phyloP scores from a whole-genome alignment of 2,888 invertebrate species.

The Diarsia brunnea region DNA sequence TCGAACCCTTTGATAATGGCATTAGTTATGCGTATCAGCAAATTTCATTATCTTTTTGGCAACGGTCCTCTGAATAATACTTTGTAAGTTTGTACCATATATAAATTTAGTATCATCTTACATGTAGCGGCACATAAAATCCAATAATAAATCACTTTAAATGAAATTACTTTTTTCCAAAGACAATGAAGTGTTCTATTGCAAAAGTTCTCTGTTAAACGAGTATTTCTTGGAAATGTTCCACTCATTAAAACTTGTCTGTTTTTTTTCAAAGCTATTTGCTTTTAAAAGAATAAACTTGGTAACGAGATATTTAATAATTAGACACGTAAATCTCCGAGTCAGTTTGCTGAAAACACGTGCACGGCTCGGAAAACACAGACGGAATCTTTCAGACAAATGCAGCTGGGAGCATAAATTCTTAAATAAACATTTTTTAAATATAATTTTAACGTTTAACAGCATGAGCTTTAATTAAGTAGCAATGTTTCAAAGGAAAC shows the following conservation, averaged over 20 bases:
- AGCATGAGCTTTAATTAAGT: constrained; percentile 80
- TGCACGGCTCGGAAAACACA: constrained; percentile 43
- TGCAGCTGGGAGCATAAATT: constrained; percentile 61
- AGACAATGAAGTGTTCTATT: constrained; percentile 54
- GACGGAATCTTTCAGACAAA: constrained; percentile 52
- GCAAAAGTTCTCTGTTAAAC: constrained; percentile 43
- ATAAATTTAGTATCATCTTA: constrained; percentile 31
- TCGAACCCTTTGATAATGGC: constrained; percentile 57
- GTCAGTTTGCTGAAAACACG: constrained; percentile 51
- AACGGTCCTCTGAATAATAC: constrained; percentile 34
- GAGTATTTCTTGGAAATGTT: constrained; percentile 52
- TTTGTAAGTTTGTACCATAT: constrained; percentile 17
- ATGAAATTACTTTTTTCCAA: constrained; percentile 40
- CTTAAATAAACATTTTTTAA: constrained; percentile 69
- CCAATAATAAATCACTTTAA: constrained; percentile 50
- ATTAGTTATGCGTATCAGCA: constrained; percentile 60
- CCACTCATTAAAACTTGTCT: constrained; percentile 56
- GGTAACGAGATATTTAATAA: constrained; percentile 54
- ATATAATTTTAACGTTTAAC: constrained; percentile 64
- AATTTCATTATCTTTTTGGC: constrained; percentile 62
- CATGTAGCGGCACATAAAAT: constrained; percentile 28
- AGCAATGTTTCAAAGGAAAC: constrained; percentile 82
- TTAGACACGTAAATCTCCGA: constrained; percentile 55
- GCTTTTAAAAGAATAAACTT: constrained; percentile 47
- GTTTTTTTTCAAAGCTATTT: constrained; percentile 51